These are phyloP conservation scores for Corapipo altera DNA, from an alignment of 2,113 vertebrate genomes.

Conservation along the genomic window DNA sequence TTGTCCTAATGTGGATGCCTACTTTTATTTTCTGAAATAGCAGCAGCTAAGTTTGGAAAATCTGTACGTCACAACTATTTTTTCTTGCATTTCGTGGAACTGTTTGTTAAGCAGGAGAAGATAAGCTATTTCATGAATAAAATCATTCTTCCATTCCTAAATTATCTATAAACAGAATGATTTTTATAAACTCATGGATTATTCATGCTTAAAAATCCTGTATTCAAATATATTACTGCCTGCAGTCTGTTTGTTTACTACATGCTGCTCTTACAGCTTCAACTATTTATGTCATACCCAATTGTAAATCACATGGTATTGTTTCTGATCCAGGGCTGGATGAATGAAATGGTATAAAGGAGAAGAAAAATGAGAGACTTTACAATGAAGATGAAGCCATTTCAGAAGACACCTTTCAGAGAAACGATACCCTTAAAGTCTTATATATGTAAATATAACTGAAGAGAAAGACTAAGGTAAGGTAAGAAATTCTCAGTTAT, in stretches of 20 bases:
- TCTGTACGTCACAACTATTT: neutral
- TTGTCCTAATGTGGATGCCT: neutral
- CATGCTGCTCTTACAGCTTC: slow-evolving; percentile 16
- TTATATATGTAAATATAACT: neutral
- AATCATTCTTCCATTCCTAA: slow-evolving; percentile 6
- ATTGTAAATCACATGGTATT: slow-evolving; percentile 32
- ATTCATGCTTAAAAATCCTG: slow-evolving; percentile 37
- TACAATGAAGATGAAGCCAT: neutral
- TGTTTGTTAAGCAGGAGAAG: neutral
- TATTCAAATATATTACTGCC: slow-evolving; percentile 47
- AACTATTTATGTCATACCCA: neutral
- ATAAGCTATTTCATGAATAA: neutral
- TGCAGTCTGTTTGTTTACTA: slow-evolving; percentile 59
- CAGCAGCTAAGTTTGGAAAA: neutral
- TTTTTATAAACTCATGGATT: slow-evolving; percentile 49
- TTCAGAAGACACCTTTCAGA: neutral
- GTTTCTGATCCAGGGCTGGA: neutral
- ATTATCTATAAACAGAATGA: slow-evolving; percentile 17
- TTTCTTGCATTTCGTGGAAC: neutral
- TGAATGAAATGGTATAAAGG: neutral
- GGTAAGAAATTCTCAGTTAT: neutral
- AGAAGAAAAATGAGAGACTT: neutral
- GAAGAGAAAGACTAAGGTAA: neutral
- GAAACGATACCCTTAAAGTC: neutral
- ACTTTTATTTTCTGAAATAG: neutral